A percentile compares a stretch with the other conserved stretches of the same genome.
phyloP scores from a whole-genome alignment of 2,888 invertebrate genomes.

The Macaria liturata region DNA sequence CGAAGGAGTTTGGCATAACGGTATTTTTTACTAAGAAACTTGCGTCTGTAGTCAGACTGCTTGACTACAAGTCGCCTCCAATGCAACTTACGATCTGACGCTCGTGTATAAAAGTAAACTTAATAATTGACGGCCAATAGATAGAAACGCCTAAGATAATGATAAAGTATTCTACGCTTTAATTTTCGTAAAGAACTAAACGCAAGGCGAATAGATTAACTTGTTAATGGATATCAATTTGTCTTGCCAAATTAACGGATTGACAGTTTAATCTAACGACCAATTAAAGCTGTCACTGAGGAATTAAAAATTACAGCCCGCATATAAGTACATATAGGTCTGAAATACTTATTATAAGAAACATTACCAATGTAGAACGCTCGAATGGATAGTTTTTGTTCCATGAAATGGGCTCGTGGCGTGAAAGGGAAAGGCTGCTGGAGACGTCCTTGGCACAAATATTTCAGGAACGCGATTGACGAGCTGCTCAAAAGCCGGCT shows the following conservation, averaged over 20 bases:
- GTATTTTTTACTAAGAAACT: too few relatives aligned
- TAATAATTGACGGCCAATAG: too few relatives aligned
- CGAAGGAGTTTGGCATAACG: too few relatives aligned
- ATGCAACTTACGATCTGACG: too few relatives aligned
- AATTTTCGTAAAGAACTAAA: too few relatives aligned
- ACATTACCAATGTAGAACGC: neutral
- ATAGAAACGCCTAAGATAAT: too few relatives aligned
- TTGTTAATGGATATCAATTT: neutral
- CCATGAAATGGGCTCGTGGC: conserved; percentile 14
- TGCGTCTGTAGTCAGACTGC: too few relatives aligned
- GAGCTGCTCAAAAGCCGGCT: conserved; percentile 4
- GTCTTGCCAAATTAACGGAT: neutral
- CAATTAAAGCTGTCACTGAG: neutral
- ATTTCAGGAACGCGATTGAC: conserved; percentile 20
- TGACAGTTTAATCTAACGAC: neutral
- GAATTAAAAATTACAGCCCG: conserved; percentile 1
- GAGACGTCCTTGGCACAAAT: conserved; percentile 24
- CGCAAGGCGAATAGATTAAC: too few relatives aligned
- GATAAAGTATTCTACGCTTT: too few relatives aligned
- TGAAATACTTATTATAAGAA: neutral
- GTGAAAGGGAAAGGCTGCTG: conserved; percentile 3
- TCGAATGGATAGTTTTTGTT: conserved; percentile 7
- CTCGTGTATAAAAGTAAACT: too few relatives aligned
- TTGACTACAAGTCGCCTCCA: too few relatives aligned
- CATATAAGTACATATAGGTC: conserved; percentile 11